phyloP scores from a whole-genome alignment of 2,888 invertebrate genomes.

The Nomada fucata region DNA sequence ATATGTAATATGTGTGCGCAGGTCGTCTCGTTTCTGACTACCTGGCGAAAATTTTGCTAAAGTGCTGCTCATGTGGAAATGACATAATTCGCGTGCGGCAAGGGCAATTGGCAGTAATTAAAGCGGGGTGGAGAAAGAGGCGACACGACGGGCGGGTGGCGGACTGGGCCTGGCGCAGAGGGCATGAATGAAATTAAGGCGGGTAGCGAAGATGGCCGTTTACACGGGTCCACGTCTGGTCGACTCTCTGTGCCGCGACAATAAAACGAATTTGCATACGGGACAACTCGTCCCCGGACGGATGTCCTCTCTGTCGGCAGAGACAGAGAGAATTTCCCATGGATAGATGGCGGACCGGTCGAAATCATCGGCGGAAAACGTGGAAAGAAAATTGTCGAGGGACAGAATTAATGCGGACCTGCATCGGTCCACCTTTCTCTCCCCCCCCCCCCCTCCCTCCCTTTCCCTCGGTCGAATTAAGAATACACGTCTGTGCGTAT shows the following conservation, averaged over 20 bases:
- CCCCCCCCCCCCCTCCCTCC: too few species aligned
- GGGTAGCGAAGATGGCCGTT: slow-evolving; percentile 80
- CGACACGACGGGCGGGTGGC: slow-evolving; percentile 11
- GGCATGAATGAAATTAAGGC: slow-evolving; percentile 81
- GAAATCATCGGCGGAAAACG: slow-evolving; percentile 71
- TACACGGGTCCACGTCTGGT: slow-evolving; percentile 76
- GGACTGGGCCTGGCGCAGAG: slow-evolving; percentile 58
- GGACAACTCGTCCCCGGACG: slow-evolving; percentile 77
- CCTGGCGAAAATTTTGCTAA: slow-evolving; percentile 73
- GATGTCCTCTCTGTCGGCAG: slow-evolving; percentile 61
- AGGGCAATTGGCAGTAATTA: slow-evolving; percentile 83
- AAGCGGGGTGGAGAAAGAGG: slow-evolving; percentile 72
- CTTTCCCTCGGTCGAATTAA: not conserved
- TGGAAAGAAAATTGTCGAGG: slow-evolving; percentile 63
- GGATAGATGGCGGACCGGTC: slow-evolving; percentile 74
- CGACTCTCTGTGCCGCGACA: slow-evolving; percentile 76
- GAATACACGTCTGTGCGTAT: slow-evolving; percentile 18
- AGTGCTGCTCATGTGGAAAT: slow-evolving; percentile 77
- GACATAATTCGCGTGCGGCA: slow-evolving; percentile 82
- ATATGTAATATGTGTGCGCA: not conserved
- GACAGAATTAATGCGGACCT: slow-evolving; percentile 22
- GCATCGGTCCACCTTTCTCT: not conserved
- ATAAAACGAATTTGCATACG: slow-evolving; percentile 83
- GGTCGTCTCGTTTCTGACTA: slow-evolving; percentile 73
- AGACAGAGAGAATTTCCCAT: slow-evolving; percentile 71